Evolutionary conservation across 2,888 invertebrate species (phyloP).

Genomic region (Cryptus viduatorius): DNA sequence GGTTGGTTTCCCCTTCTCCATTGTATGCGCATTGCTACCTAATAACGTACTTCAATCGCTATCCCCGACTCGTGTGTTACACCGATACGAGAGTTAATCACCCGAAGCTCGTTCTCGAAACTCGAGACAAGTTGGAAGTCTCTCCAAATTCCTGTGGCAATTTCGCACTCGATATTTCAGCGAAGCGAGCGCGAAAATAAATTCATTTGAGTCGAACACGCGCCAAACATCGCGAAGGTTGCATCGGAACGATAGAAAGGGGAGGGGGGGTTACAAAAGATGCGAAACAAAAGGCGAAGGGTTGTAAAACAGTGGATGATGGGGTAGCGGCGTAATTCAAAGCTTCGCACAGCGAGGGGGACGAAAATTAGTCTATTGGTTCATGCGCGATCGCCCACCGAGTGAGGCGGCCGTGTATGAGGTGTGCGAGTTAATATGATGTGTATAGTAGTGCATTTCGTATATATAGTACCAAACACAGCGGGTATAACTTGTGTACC

Average conservation of each 20-base stretch:
- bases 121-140: background rate
- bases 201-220: slow-evolving; percentile 36
- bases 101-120: background rate
- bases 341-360: slow-evolving; percentile 38
- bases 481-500: slow-evolving; percentile 27
- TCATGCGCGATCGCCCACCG: slow-evolving; percentile 59
- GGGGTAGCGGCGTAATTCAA: slow-evolving; percentile 40
- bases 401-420: slow-evolving; percentile 13
- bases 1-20: background rate
- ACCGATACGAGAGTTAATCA: background rate
- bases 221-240: slow-evolving; percentile 9
- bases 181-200: background rate
- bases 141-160: background rate
- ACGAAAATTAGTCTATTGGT: slow-evolving; percentile 61
- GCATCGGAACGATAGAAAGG: background rate
- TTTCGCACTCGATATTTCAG: background rate
- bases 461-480: background rate
- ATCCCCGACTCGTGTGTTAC: too few relatives aligned
- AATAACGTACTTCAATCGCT: background rate
- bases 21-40: background rate
- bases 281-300: slow-evolving; percentile 25
- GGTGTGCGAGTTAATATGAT: slow-evolving; percentile 34
- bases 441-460: background rate
- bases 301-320: slow-evolving; percentile 13
- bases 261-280: slow-evolving; percentile 1